Evolutionary conservation across 2,797 vertebrate species (phyloP).

Genomic region (Falco biarmicus): DNA sequence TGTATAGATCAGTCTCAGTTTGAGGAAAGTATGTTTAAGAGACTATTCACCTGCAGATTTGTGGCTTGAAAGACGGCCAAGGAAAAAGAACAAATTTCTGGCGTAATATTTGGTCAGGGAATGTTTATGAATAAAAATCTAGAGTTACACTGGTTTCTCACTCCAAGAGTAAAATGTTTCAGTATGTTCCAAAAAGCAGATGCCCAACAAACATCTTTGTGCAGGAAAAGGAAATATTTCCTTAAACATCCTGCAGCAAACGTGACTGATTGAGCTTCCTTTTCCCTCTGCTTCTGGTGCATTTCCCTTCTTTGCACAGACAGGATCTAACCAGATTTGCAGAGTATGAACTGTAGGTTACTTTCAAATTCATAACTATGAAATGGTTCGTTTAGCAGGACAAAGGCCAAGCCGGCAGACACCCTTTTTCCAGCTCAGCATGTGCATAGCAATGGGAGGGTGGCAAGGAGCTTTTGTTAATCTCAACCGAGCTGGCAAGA

Average conservation of each 20-base stretch:
- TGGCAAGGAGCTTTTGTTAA: conserved; percentile 66
- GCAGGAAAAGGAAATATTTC: conserved; percentile 68
- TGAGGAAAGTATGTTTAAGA: background rate
- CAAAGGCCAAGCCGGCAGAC: conserved; percentile 68
- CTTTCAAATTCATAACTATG: conserved; percentile 69
- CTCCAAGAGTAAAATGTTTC: background rate
- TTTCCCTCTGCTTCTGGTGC: conserved; percentile 53
- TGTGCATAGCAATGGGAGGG: conserved; percentile 63
- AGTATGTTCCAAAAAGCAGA: conserved; percentile 25
- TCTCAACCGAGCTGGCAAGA: conserved; percentile 65
- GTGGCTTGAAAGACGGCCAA: background rate
- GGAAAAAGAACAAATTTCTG: background rate
- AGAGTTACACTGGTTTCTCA: background rate
- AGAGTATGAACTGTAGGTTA: conserved; percentile 63
- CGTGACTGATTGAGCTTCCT: conserved; percentile 64
- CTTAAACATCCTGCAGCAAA: conserved; percentile 74
- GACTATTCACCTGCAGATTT: background rate
- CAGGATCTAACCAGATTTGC: conserved; percentile 64
- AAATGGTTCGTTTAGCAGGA: conserved; percentile 72
- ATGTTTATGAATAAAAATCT: background rate
- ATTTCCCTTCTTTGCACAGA: conserved; percentile 60
- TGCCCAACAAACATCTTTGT: conserved; percentile 52
- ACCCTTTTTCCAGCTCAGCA: conserved; percentile 63
- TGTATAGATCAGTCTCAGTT: background rate
- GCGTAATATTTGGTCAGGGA: background rate